phyloP scores from a whole-genome alignment of 2,113 vertebrate genomes.

The Cottus gobio region DNA sequence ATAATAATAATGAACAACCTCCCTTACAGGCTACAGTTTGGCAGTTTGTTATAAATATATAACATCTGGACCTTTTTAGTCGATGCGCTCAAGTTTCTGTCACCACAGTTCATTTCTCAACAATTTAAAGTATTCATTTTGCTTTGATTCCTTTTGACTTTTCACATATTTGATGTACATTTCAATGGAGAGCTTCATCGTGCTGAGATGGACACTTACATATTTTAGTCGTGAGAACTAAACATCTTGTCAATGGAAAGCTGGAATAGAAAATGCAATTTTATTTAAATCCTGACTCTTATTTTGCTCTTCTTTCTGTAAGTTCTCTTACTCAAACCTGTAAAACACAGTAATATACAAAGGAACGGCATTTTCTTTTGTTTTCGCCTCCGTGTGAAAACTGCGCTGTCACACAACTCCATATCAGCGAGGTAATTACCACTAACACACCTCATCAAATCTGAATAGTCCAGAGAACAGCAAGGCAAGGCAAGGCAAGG shows the following conservation, averaged over 20 bases:
- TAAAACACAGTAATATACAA: slow-evolving; percentile 10
- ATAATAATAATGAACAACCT: too few species aligned
- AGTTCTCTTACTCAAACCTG: slow-evolving; percentile 5
- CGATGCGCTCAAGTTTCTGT: background rate
- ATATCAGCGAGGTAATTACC: slow-evolving; percentile 68
- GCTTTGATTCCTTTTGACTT: background rate
- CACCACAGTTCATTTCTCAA: too few species aligned
- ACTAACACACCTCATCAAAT: slow-evolving; percentile 79
- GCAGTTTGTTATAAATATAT: background rate
- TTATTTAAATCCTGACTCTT: background rate
- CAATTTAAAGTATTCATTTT: background rate
- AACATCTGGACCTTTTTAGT: background rate
- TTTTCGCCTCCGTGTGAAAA: slow-evolving; percentile 35
- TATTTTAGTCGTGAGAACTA: background rate
- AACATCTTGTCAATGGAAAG: background rate
- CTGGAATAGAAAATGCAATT: background rate
- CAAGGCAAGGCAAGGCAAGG: too few species aligned
- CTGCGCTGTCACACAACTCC: slow-evolving; percentile 59
- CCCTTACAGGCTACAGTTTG: background rate
- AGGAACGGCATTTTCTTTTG: slow-evolving; percentile 46
- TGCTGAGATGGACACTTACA: background rate
- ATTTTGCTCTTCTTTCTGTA: background rate
- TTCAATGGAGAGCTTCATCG: background rate
- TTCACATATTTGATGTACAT: background rate
- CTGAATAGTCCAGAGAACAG: slow-evolving; percentile 71